Evolutionary conservation across 2,888 invertebrate genomes (phyloP), one percentile per base, ranked within the genome.

Genomic region (Drosophila trichaetosa): DNA sequence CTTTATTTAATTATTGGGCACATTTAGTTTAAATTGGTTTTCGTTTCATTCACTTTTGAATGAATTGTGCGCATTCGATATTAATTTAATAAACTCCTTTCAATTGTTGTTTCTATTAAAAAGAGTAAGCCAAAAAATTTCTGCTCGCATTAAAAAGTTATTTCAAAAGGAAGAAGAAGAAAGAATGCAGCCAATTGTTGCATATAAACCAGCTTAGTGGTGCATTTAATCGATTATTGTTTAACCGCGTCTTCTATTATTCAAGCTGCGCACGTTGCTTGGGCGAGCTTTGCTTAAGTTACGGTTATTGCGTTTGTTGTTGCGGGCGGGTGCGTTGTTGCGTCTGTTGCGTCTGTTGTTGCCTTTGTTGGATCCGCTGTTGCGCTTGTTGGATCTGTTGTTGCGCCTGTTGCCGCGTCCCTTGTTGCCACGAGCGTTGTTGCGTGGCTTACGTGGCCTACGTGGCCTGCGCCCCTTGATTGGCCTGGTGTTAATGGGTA

Each of bases 371-470:
- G 4, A 2, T 5, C 2, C 18, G 33, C 31, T 49, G 48, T 42
- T 21, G 16, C 54, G 60, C 11, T 27, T 60, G 51, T 54, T 69
- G 57, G 10, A 0, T 33, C n/a, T 62, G 62, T 51, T 74, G 53
- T 38, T 58, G 53, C 51, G 63, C 13, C 40, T 48, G 59, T 24
- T 60, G n/a, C 53, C 69, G 46, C 42, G 64, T 13, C 54, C 61
- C n/a, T 52, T 75, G 52, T 36, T 33, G 51, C 6, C 27, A 18
- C 56, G 29, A 18, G 13, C 49, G 27, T 16, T 69, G 24, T 29
- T 73, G 34, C 16, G 29, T 29, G 7, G 42, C 1, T 27, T 58
- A 6, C 11, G 21, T 51, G 18, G 46, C 21, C 31, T 58, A 6
- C 42, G 24, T 51, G 18, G 46, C 27, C 27, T 68, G 29, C 59